Conservation (phyloP, 2,888 invertebrate genomes). For the Rhaphigaster nebulosa region DNA sequence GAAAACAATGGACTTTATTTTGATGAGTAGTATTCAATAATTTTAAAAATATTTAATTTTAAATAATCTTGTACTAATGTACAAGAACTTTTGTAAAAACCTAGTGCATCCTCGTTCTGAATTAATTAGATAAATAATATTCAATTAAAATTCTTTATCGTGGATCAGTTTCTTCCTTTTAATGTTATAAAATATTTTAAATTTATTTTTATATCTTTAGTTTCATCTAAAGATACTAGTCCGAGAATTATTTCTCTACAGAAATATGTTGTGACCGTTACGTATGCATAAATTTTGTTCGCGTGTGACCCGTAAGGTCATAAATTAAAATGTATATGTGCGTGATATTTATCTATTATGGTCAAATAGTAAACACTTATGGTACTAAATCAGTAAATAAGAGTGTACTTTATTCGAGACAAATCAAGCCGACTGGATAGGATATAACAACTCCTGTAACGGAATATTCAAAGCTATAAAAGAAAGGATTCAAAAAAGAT, state of each 20-base stretch:
- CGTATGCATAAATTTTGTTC: background rate
- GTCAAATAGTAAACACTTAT: background rate
- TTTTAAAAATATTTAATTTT: no score
- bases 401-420: background rate
- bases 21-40: no score
- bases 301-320: background rate
- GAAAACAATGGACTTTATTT: no score
- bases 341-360: background rate
- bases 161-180: no score
- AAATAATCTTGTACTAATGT: no score
- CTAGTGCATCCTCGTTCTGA: no score
- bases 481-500: constrained; percentile 38
- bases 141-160: no score
- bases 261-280: background rate
- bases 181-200: background rate
- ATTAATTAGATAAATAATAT: no score
- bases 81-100: no score
- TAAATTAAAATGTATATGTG: background rate
- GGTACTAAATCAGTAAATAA: background rate
- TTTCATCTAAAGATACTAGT: background rate
- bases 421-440: background rate
- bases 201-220: background rate
- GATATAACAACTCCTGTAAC: background rate
- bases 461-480: constrained; percentile 38
- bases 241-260: background rate